Conservation (phyloP, 2,888 invertebrate species). For the Acleris sparsana region DNA sequence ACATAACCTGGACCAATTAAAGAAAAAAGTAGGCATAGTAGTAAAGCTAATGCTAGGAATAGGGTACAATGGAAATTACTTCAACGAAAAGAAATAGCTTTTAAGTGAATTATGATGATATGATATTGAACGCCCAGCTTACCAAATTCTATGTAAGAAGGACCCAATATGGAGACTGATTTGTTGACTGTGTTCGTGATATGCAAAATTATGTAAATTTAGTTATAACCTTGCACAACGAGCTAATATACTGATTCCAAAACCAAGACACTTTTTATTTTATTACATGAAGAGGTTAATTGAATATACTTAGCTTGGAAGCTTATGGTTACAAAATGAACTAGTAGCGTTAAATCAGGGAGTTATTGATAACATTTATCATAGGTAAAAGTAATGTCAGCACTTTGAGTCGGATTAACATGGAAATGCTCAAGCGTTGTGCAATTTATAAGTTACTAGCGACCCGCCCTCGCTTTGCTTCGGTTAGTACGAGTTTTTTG, state of each 20-base stretch:
- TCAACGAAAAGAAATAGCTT: too few relatives aligned
- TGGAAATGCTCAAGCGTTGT: not conserved
- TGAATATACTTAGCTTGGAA: not conserved
- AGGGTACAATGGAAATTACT: too few relatives aligned
- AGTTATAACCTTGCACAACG: not conserved
- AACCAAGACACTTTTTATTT: not conserved
- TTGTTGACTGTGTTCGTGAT: too few relatives aligned
- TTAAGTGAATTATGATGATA: too few relatives aligned
- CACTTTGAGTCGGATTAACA: conserved; percentile 3
- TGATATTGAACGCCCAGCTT: too few relatives aligned
- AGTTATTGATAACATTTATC: conserved; percentile 16
- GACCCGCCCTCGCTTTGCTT: too few relatives aligned
- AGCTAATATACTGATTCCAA: not conserved
- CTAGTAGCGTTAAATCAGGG: conserved; percentile 8
- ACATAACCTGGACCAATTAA: too few relatives aligned
- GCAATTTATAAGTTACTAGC: not conserved
- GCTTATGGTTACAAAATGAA: not conserved
- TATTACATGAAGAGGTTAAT: not conserved
- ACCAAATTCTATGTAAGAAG: too few relatives aligned
- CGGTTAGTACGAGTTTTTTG: too few relatives aligned
- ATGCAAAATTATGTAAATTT: not conserved
- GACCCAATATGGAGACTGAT: too few relatives aligned
- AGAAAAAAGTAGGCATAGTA: too few relatives aligned
- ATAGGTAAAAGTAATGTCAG: conserved; percentile 15
- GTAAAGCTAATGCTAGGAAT: too few relatives aligned